Evolutionary conservation across 2,113 vertebrate species (phyloP).

Genomic region (Sander vitreus): DNA sequence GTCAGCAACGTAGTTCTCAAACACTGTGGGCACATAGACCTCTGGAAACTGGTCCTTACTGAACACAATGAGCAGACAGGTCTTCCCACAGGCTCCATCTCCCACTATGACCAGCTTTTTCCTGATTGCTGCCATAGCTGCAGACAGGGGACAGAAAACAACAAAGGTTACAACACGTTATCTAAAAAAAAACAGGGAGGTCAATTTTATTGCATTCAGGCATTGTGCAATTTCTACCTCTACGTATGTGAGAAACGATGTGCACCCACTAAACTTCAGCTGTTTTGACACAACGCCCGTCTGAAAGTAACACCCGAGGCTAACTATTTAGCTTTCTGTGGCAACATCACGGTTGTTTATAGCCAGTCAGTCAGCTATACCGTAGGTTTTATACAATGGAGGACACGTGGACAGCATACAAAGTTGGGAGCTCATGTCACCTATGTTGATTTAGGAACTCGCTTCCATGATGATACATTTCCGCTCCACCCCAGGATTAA

Average conservation of each 20-base stretch:
- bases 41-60: slow-evolving; percentile 99
- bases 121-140: slow-evolving; percentile 98
- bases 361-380: not conserved
- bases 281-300: slow-evolving; percentile 57
- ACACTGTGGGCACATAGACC: slow-evolving; percentile 97
- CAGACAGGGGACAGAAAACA: slow-evolving; percentile 16
- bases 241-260: slow-evolving; percentile 16
- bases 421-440: rapidly evolving
- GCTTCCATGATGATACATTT: slow-evolving; percentile 52
- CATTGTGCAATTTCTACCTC: slow-evolving; percentile 34
- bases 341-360: not conserved
- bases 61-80: slow-evolving; percentile 98
- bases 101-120: slow-evolving; percentile 99
- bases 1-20: slow-evolving; percentile 99
- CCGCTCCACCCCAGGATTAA: slow-evolving; percentile 52
- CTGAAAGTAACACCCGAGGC: slow-evolving; percentile 53
- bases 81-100: slow-evolving; percentile 98
- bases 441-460: not conserved
- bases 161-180: slow-evolving; percentile 15
- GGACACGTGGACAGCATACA: too few species aligned
- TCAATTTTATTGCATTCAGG: not conserved
- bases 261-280: slow-evolving; percentile 47
- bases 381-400: not conserved
- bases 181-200: slow-evolving; percentile 7
- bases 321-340: slow-evolving; percentile 15